These are phyloP conservation scores for Bothrops alternatus DNA, from an alignment of 2,797 vertebrate species.

Conservation along the genomic window DNA sequence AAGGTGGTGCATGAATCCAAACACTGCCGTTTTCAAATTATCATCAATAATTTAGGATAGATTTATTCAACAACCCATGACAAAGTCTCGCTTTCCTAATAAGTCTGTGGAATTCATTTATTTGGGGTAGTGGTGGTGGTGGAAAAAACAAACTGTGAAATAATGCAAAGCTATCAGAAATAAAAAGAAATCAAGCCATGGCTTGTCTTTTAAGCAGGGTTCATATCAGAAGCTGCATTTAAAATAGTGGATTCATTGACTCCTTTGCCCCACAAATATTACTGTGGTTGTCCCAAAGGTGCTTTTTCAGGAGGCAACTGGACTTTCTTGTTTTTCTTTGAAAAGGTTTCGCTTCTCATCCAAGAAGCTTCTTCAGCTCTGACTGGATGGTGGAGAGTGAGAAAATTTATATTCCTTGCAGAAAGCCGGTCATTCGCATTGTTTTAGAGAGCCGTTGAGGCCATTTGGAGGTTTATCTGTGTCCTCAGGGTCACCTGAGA, in stretches of 20 bases:
- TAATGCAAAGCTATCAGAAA: not conserved
- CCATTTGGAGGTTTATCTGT: too few species aligned
- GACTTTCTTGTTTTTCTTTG: too few species aligned
- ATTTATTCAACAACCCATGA: not conserved
- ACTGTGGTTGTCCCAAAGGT: not conserved
- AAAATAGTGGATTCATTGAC: not conserved
- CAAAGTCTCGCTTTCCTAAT: not conserved
- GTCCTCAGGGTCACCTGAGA: too few species aligned
- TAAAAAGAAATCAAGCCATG: not conserved
- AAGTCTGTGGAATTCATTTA: not conserved
- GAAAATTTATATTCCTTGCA: too few species aligned
- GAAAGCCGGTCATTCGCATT: too few species aligned
- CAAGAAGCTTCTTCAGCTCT: too few species aligned
- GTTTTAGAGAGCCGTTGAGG: too few species aligned
- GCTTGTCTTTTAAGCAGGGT: not conserved
- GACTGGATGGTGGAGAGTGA: too few species aligned
- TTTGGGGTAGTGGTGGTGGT: too few species aligned
- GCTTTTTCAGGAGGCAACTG: too few species aligned
- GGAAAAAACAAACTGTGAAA: not conserved
- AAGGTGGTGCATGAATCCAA: not conserved
- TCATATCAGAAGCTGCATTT: not conserved
- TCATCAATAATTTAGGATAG: not conserved
- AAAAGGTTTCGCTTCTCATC: too few species aligned
- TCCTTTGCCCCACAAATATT: not conserved
- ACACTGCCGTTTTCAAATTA: not conserved